A percentile compares a stretch with the other conserved stretches of the same genome.
phyloP scores from a whole-genome alignment of 2,113 vertebrate genomes.

The Grallaria varia region DNA sequence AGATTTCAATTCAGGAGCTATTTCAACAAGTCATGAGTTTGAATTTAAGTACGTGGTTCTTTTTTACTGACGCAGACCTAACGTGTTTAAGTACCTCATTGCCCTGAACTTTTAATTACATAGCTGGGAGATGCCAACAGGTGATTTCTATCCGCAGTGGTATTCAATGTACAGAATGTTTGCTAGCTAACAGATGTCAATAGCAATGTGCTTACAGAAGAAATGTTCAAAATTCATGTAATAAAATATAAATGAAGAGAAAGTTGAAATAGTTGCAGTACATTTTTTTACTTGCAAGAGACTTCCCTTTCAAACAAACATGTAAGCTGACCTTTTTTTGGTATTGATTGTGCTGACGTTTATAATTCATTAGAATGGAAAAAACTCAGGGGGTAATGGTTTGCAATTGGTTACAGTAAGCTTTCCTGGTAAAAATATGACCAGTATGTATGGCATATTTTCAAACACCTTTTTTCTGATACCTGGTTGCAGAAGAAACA shows the following conservation, averaged over 20 bases:
- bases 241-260: background rate
- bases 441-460: background rate
- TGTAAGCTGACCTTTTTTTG: background rate
- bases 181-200: background rate
- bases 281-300: background rate
- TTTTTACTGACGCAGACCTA: background rate
- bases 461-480: background rate
- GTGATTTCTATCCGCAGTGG: background rate
- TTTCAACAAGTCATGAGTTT: background rate
- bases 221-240: background rate
- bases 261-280: background rate
- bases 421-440: background rate
- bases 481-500: background rate
- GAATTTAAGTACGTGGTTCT: background rate
- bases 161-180: background rate
- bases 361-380: background rate
- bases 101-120: background rate
- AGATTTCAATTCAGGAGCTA: background rate
- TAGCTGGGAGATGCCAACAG: background rate
- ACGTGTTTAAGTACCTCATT: background rate
- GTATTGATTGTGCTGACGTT: background rate
- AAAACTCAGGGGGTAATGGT: background rate
- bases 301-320: background rate
- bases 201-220: background rate
- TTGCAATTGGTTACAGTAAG: background rate